Evolutionary conservation across 1,140 invertebrate genomes (phyloP).

Genomic region (Tetramorium simillimum): DNA sequence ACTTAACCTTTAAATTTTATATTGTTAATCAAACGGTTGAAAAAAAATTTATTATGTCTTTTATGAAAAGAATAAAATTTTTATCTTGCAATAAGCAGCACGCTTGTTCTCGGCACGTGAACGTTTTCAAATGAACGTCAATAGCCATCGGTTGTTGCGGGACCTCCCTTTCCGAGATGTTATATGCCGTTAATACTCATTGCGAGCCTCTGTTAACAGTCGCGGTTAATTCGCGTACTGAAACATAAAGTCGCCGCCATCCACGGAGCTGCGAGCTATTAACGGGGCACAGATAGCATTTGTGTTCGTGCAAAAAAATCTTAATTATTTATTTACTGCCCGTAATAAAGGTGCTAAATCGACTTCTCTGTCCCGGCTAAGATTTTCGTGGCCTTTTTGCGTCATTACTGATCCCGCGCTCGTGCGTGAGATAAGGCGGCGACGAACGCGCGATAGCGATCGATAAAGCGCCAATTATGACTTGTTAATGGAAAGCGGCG

Average conservation of each 20-base stretch:
- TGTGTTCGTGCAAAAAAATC: constrained; percentile 3
- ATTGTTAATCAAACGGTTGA: not conserved
- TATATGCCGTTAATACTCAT: constrained; percentile 22
- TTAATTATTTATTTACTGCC: constrained; percentile 67
- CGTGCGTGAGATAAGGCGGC: constrained; percentile 46
- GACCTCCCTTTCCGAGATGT: constrained; percentile 24
- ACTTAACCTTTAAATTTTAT: not conserved
- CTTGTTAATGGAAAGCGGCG: constrained; percentile 68
- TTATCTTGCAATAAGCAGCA: constrained; percentile 19
- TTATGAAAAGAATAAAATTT: not conserved
- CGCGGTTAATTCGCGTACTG: constrained; percentile 5
- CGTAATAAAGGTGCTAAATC: constrained; percentile 48
- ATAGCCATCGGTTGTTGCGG: constrained; percentile 21
- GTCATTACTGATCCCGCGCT: constrained; percentile 1
- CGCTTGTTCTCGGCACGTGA: not conserved
- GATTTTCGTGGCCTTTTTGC: constrained; percentile 13
- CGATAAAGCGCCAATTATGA: constrained; percentile 69
- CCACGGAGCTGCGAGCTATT: constrained; percentile 23
- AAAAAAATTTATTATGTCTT: not conserved
- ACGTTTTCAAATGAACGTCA: not conserved
- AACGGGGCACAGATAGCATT: not conserved
- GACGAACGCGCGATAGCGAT: constrained; percentile 36
- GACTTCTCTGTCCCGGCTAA: not conserved
- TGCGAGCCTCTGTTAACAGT: constrained; percentile 1
- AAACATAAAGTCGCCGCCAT: constrained; percentile 35